Evolutionary conservation across 2,113 vertebrate genomes (phyloP).

Genomic region (Bubalus kerabau): DNA sequence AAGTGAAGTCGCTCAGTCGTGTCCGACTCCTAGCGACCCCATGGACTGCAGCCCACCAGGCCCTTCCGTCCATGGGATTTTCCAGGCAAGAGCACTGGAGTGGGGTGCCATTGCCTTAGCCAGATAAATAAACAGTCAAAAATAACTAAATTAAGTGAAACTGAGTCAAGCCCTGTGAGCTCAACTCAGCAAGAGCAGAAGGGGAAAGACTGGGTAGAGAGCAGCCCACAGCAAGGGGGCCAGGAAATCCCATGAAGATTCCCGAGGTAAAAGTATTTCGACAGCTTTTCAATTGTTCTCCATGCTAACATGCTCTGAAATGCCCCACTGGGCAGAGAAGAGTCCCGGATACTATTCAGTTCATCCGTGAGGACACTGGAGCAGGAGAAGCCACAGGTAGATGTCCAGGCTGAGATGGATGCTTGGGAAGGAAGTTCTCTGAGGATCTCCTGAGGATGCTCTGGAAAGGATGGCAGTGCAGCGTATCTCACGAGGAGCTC

Average conservation of each 20-base stretch:
- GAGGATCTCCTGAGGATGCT: accelerated
- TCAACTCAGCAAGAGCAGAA: accelerated
- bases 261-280: not conserved
- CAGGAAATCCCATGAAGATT: not conserved
- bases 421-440: no score
- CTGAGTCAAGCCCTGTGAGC: not conserved
- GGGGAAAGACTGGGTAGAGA: not conserved
- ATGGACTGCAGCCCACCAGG: no score
- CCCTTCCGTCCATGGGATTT: no score
- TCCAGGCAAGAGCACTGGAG: no score
- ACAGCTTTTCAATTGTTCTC: not conserved
- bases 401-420: accelerated
- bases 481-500: accelerated
- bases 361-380: not conserved
- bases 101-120: not conserved
- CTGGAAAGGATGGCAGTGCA: accelerated
- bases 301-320: accelerated
- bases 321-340: not conserved
- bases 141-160: not conserved
- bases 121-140: not conserved
- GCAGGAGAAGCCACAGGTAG: accelerated
- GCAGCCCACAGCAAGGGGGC: not conserved
- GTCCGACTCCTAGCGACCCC: no score
- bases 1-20: no score
- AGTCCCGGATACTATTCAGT: not conserved